A percentile compares a stretch with the other conserved stretches of the same genome.
Conservation (phyloP, 2,113 vertebrate species). For the Oncorhynchus masou region DNA sequence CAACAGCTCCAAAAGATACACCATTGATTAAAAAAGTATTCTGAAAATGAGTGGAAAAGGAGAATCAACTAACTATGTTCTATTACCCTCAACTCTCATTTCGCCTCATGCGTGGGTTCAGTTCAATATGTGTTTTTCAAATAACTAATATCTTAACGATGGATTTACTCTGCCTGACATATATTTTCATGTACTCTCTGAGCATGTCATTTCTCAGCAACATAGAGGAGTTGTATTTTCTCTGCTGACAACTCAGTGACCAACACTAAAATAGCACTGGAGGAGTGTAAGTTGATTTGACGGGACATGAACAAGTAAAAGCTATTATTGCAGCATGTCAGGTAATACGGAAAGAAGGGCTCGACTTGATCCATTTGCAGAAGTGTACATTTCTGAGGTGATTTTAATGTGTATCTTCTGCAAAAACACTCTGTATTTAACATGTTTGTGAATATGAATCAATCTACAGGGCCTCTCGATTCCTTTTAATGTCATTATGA, state of each 20-base stretch:
- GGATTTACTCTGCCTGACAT: conserved; percentile 16
- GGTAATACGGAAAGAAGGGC: conserved; percentile 52
- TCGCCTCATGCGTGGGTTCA: not conserved
- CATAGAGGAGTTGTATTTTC: conserved; percentile 39
- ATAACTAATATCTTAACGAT: conserved; percentile 3
- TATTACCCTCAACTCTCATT: not conserved
- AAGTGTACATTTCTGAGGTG: conserved; percentile 1
- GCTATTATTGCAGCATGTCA: conserved; percentile 61
- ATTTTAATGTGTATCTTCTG: conserved; percentile 38
- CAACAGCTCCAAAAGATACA: not conserved
- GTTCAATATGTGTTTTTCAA: not conserved
- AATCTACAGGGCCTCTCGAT: not conserved
- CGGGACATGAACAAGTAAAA: conserved; percentile 68
- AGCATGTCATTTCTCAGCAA: conserved; percentile 17
- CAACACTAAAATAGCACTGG: conserved; percentile 58
- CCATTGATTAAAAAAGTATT: not conserved
- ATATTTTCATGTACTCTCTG: conserved; percentile 35
- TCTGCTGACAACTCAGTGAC: conserved; percentile 43
- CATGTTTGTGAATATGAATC: conserved; percentile 16
- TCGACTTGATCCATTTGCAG: conserved; percentile 60
- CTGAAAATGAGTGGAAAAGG: not conserved
- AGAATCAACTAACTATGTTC: not conserved
- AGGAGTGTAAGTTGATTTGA: conserved; percentile 68
- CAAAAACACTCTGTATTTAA: conserved; percentile 41
- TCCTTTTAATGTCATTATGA: conserved; percentile 16